Percentiles rank a stretch among this genome's conserved stretches.
Conservation (phyloP, 2,113 vertebrate species). For the Entomyzon cyanotis region DNA sequence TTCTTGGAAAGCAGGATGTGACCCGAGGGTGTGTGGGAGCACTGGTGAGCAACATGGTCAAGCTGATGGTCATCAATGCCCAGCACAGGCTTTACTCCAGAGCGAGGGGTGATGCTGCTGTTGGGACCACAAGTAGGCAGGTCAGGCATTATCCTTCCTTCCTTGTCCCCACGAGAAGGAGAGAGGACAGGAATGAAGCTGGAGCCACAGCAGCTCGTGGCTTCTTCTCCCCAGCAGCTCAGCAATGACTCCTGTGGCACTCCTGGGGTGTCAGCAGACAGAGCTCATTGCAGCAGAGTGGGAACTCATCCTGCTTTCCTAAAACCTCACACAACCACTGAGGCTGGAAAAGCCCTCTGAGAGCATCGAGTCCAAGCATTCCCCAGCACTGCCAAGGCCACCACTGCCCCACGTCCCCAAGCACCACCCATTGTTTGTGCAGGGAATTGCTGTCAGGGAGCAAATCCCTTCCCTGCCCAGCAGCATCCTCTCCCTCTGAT, state of each 20-base stretch:
- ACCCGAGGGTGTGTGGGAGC: rapidly evolving
- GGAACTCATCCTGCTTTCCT: rapidly evolving
- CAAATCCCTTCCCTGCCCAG: background rate
- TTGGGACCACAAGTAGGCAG: background rate
- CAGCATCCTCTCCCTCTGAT: rapidly evolving
- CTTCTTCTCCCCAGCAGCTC: background rate
- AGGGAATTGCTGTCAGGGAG: background rate
- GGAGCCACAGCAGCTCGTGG: rapidly evolving
- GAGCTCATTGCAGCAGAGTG: rapidly evolving
- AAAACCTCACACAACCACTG: rapidly evolving
- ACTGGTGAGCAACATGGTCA: rapidly evolving
- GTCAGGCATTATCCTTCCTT: rapidly evolving
- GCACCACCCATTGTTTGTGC: rapidly evolving
- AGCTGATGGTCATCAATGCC: rapidly evolving
- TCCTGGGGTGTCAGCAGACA: background rate
- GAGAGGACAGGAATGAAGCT: background rate
- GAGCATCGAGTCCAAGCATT: rapidly evolving
- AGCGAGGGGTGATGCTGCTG: background rate
- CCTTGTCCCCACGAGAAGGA: rapidly evolving
- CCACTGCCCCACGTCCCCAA: background rate
- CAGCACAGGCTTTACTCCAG: rapidly evolving
- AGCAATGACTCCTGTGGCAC: rapidly evolving
- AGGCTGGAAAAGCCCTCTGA: background rate
- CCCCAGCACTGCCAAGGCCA: background rate
- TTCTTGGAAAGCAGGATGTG: rapidly evolving